Conservation (phyloP, 2,888 invertebrate species). For the Tenthredo livida region DNA sequence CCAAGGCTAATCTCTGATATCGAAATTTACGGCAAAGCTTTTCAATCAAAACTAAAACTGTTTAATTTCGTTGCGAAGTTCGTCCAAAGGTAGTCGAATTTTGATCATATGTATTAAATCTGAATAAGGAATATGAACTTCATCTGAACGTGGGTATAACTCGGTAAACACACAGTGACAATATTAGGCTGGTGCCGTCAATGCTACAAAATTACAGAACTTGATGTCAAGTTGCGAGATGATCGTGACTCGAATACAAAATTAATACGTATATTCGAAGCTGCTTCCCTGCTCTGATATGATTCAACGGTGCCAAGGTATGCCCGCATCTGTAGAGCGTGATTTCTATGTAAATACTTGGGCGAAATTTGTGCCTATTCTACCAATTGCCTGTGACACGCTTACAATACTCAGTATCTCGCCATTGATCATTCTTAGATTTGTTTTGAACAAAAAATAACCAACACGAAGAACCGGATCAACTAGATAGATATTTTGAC, state of each 20-base stretch:
- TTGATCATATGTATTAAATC: neutral
- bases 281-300: constrained; percentile 21
- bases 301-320: constrained; percentile 19
- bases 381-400: neutral
- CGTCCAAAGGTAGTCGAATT: neutral
- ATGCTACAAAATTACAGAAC: constrained; percentile 47
- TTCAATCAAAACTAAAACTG: neutral
- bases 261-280: constrained; percentile 44
- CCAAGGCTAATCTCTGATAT: neutral
- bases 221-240: constrained; percentile 36
- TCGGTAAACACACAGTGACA: constrained; percentile 12
- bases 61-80: neutral
- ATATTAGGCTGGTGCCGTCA: constrained; percentile 32
- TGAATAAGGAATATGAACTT: neutral
- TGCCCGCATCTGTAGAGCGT: neutral
- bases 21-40: neutral
- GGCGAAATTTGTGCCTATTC: constrained; percentile 32
- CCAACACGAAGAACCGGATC: neutral
- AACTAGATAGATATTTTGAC: neutral
- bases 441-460: neutral
- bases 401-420: neutral
- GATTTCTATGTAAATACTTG: constrained; percentile 41
- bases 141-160: neutral
- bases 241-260: constrained; percentile 45
- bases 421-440: neutral